Conservation (phyloP, 2,113 vertebrate species). For the Cynocephalus volans region DNA sequence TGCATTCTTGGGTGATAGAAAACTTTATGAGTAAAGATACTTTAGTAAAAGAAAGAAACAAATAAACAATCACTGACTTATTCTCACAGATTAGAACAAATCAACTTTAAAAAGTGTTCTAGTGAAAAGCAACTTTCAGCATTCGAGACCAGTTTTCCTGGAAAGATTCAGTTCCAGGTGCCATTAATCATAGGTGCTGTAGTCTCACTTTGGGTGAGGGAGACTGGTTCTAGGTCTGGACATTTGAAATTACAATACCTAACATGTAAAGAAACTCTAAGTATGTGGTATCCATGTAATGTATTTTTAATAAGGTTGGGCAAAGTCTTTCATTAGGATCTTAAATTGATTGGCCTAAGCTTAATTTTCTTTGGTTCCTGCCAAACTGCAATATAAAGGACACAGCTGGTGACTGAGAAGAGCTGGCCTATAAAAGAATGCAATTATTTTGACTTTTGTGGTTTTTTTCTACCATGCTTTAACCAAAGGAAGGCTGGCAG, state of each 20-base stretch:
- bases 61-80: background rate
- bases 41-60: background rate
- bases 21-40: background rate
- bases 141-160: background rate
- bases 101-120: background rate
- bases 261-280: slow-evolving; percentile 11
- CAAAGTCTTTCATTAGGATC: slow-evolving; percentile 31
- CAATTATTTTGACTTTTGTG: slow-evolving; percentile 29
- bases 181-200: background rate
- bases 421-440: background rate
- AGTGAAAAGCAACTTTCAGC: background rate
- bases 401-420: slow-evolving; percentile 42
- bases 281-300: background rate
- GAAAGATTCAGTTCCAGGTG: background rate
- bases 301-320: slow-evolving; percentile 51
- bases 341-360: slow-evolving; percentile 26
- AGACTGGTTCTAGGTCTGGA: background rate
- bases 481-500: background rate
- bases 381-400: slow-evolving; percentile 11
- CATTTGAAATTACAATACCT: background rate
- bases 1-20: background rate
- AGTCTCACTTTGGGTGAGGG: background rate
- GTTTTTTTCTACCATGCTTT: background rate
- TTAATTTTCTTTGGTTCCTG: slow-evolving; percentile 28
- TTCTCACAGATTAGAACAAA: background rate